Evolutionary conservation across 2,888 invertebrate genomes (phyloP).

Genomic region (Patella caerulea): DNA sequence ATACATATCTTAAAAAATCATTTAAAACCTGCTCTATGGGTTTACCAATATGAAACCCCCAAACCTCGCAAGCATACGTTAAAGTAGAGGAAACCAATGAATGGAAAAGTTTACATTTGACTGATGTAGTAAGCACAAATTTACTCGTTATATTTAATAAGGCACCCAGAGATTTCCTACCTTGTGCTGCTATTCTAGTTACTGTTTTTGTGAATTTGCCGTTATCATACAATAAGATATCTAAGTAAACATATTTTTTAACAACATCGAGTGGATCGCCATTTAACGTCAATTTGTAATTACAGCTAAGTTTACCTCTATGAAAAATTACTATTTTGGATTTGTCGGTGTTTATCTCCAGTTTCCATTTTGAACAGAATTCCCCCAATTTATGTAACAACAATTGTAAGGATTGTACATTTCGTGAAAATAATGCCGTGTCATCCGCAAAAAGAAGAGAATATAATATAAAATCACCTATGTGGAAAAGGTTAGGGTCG

Average conservation of each 20-base stretch:
- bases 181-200: neutral
- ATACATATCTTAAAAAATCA: neutral
- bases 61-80: neutral
- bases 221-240: neutral
- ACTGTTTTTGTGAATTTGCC: neutral
- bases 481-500: neutral
- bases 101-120: neutral
- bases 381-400: neutral
- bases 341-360: neutral
- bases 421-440: neutral
- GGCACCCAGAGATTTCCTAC: neutral
- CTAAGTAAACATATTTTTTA: neutral
- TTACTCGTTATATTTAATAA: neutral
- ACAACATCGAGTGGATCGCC: neutral
- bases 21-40: neutral
- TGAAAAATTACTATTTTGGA: neutral
- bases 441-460: conserved; percentile 2
- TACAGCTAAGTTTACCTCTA: neutral
- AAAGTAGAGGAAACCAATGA: neutral
- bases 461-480: neutral
- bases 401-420: neutral
- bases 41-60: neutral
- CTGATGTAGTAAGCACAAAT: neutral
- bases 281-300: neutral
- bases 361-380: neutral